Evolutionary conservation across 53 echinoderm and acorn worm genomes (phyloP).

Genomic region (Arbacia lixula): DNA sequence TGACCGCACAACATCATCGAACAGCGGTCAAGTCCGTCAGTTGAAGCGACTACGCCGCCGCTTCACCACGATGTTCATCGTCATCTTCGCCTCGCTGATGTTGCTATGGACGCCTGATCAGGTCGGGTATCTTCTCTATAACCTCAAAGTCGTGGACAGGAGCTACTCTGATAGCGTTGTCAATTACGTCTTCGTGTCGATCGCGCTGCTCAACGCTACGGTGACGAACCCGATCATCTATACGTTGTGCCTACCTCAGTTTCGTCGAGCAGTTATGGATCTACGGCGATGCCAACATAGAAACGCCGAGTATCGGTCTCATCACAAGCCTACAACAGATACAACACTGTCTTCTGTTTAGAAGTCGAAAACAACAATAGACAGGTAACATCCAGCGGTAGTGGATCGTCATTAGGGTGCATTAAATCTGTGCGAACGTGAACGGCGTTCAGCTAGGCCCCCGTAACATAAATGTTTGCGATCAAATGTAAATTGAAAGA

Average conservation of each 20-base stretch:
- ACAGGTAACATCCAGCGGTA: no score
- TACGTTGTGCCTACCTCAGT: constrained; percentile 24
- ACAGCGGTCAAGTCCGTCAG: not conserved
- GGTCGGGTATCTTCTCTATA: constrained; percentile 6
- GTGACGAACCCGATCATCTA: constrained; percentile 35
- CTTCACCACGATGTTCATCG: constrained; percentile 28
- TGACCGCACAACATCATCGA: not conserved
- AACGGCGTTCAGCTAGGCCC: no score
- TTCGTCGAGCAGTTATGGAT: constrained; percentile 11
- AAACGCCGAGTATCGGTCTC: no score
- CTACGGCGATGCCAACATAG: no score
- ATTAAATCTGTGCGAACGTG: no score
- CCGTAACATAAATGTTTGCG: no score
- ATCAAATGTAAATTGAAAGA: no score
- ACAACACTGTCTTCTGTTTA: no score
- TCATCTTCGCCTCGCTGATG: constrained; percentile 8
- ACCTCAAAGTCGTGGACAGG: not conserved
- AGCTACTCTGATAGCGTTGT: not conserved
- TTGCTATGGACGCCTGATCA: constrained; percentile 36
- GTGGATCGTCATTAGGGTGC: no score
- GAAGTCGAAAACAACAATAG: no score
- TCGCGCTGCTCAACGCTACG: constrained; percentile 10
- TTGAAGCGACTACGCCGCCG: constrained; percentile 1
- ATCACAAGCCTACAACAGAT: no score
- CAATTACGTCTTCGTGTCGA: constrained; percentile 5